Evolutionary conservation across 2,797 vertebrate genomes (phyloP).

Genomic region (Acanthurus leucopareius): DNA sequence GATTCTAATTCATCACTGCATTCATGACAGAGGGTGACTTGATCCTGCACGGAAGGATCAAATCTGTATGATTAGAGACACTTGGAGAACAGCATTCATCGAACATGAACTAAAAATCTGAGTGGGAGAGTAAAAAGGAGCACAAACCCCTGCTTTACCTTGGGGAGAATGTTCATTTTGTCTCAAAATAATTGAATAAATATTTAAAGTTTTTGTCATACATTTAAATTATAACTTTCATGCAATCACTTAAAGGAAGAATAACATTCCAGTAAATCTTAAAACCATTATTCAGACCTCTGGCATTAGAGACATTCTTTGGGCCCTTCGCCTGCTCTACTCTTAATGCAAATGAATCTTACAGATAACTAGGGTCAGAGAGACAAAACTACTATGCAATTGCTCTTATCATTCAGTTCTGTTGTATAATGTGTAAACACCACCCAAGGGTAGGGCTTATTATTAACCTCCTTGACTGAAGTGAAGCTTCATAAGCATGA

Average conservation of each 20-base stretch:
- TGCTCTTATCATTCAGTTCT: background rate
- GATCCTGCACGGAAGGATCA: slow-evolving; percentile 21
- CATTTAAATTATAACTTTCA: background rate
- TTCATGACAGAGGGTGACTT: slow-evolving; percentile 12
- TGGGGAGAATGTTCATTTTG: slow-evolving; percentile 13
- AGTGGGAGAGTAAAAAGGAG: slow-evolving; percentile 31
- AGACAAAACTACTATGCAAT: background rate
- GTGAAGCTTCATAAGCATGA: too few relatives aligned
- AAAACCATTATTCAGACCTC: slow-evolving; percentile 7
- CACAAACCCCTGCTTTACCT: slow-evolving; percentile 29
- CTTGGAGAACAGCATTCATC: slow-evolving; percentile 31
- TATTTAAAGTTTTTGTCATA: background rate
- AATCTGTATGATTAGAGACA: slow-evolving; percentile 38
- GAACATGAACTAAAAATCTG: slow-evolving; percentile 10
- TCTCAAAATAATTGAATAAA: slow-evolving; percentile 8
- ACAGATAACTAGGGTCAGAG: slow-evolving; percentile 14
- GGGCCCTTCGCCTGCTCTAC: background rate
- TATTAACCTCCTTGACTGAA: too few relatives aligned
- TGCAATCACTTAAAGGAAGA: slow-evolving; percentile 4
- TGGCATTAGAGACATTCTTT: background rate
- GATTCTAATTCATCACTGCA: slow-evolving; percentile 24
- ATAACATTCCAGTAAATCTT: background rate
- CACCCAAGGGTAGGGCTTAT: too few relatives aligned
- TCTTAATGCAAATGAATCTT: slow-evolving; percentile 18
- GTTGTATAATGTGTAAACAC: background rate